A percentile compares a stretch with the other conserved stretches of the same genome.
These are phyloP conservation scores for Julus scanicus DNA, from an alignment of 2,888 invertebrate species.

Conservation along the genomic window DNA sequence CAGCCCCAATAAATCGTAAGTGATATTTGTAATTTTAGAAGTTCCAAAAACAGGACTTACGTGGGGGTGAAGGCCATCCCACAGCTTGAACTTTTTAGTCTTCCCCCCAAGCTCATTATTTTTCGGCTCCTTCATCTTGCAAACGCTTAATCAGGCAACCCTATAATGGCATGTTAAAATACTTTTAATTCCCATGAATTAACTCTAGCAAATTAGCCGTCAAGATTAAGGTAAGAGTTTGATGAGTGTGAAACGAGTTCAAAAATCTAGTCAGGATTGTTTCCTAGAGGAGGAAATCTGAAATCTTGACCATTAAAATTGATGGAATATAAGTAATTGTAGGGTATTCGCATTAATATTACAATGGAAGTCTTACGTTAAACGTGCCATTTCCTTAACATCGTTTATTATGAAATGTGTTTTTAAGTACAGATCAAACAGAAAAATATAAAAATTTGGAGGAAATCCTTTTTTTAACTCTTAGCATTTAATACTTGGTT, in stretches of 20 bases:
- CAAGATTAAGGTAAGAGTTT: not conserved
- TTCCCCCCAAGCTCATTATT: not conserved
- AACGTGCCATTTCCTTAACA: no score
- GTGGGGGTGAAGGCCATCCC: constrained; percentile 32
- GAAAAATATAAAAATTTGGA: no score
- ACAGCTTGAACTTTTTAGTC: not conserved
- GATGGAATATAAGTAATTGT: no score
- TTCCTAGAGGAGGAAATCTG: not conserved
- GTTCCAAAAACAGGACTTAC: constrained; percentile 21
- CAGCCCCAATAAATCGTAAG: not conserved
- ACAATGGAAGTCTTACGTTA: no score
- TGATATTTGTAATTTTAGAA: constrained; percentile 21
- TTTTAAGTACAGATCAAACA: no score
- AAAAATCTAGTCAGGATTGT: not conserved
- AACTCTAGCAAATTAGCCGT: constrained; percentile 18
- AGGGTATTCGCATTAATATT: no score
- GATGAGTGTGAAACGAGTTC: constrained; percentile 1
- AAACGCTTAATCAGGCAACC: not conserved
- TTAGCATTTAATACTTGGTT: no score
- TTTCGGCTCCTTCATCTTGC: constrained; percentile 10
- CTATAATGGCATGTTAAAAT: not conserved
- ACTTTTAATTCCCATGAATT: not conserved
- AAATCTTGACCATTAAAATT: not conserved
- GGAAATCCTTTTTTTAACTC: no score
- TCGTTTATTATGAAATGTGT: no score